Percentiles rank a stretch among this genome's conserved stretches.
Evolutionary conservation across 1,140 invertebrate species (phyloP).

Genomic region (Drosophila mayri): DNA sequence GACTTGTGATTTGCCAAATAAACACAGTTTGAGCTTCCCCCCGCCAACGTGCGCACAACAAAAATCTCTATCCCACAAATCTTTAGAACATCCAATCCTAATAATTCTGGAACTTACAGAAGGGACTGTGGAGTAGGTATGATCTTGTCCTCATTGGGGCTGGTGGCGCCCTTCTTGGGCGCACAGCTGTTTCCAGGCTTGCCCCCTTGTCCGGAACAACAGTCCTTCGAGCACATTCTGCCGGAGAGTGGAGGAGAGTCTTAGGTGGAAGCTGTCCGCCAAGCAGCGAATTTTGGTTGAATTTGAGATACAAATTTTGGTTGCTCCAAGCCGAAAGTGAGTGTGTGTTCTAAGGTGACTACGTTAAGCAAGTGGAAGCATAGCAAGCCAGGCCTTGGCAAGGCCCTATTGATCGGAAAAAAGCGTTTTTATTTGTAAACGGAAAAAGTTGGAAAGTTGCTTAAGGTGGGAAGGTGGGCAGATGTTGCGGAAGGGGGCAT

Average conservation of each 20-base stretch:
- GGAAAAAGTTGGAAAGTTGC: background rate
- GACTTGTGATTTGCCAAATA: background rate
- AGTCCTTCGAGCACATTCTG: conserved; percentile 71
- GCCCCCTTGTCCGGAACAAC: conserved; percentile 44
- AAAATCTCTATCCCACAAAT: background rate
- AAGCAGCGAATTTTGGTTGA: conserved; percentile 24
- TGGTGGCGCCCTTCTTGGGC: conserved; percentile 33
- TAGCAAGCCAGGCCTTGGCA: conserved; percentile 27
- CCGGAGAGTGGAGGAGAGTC: conserved; percentile 1
- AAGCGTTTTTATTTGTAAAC: conserved; percentile 6
- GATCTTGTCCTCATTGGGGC: conserved; percentile 23
- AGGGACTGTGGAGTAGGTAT: conserved; percentile 69
- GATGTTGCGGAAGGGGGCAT: conserved; percentile 6
- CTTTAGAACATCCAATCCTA: background rate
- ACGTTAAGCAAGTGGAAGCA: background rate
- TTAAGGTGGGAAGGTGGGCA: conserved; percentile 7
- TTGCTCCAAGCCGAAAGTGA: conserved; percentile 15
- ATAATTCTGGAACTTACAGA: conserved; percentile 46
- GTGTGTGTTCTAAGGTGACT: conserved; percentile 12
- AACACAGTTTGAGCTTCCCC: conserved; percentile 11
- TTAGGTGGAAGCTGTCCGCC: conserved; percentile 6
- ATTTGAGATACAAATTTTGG: conserved; percentile 1
- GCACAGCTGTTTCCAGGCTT: conserved; percentile 47
- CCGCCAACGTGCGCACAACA: conserved; percentile 4
- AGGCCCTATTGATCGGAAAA: conserved; percentile 50